Evolutionary conservation across 2,888 invertebrate genomes (phyloP).

Genomic region (Coleophora flavipennella): DNA sequence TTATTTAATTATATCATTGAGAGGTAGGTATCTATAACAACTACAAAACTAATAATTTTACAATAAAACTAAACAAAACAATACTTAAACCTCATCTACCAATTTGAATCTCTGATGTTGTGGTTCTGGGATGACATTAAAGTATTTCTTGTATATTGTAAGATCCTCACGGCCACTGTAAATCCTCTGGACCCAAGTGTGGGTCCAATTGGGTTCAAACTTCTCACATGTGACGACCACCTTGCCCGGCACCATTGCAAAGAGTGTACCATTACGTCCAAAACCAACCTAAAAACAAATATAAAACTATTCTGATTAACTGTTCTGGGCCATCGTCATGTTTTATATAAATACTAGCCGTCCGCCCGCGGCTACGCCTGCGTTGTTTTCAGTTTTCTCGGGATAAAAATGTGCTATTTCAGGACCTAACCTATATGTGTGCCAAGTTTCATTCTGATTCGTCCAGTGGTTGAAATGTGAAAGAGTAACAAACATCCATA

Average conservation of each 20-base stretch:
- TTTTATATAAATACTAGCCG: too few species aligned
- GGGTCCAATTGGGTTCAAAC: slow-evolving; percentile 83
- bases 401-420: too few species aligned
- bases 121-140: slow-evolving; percentile 84
- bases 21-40: not conserved
- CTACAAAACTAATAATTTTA: slow-evolving; percentile 1
- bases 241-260: slow-evolving; percentile 84
- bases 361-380: too few species aligned
- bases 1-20: not conserved
- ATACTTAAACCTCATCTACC: slow-evolving; percentile 76
- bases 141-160: slow-evolving; percentile 87
- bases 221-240: slow-evolving; percentile 88
- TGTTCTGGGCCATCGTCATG: too few species aligned
- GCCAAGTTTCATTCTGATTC: too few species aligned
- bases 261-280: slow-evolving; percentile 83
- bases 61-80: slow-evolving; percentile 8
- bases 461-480: too few species aligned
- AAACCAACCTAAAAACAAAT: slow-evolving; percentile 81
- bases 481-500: too few species aligned
- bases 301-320: too few species aligned
- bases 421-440: too few species aligned
- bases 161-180: slow-evolving; percentile 77
- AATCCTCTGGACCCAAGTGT: slow-evolving; percentile 78
- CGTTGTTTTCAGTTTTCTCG: too few species aligned
- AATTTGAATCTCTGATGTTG: slow-evolving; percentile 86